Base-by-base conservation (phyloP, 2,797 vertebrate genomes). In the Cuniculus paca region DNA sequence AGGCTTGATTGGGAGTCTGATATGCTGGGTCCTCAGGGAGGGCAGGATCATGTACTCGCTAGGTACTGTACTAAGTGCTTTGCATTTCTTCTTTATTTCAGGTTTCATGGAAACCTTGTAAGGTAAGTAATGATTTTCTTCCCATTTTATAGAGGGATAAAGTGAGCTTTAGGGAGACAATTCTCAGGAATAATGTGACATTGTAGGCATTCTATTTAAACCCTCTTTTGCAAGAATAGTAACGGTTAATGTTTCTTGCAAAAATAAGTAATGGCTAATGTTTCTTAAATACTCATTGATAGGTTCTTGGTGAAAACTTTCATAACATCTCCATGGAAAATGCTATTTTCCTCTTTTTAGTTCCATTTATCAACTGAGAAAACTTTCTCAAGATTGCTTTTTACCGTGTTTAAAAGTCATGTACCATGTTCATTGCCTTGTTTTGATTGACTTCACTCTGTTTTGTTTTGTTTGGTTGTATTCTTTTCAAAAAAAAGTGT, bases 301-400 rank as follows among this genome's bases (percentile, higher is more conserved):
- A 61, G 52, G 16, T 22, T 83, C 77, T 63, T 77, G 1, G 7
- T 22, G 65, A 58, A 42, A 87, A 65, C 50, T 48, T 75, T 22
- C 56, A 34, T 13, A 56, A 39, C 34, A 50, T 79, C 45, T 75
- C 48, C 68, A 50, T 28, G 54, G 75, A 79, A 63, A 52, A 36
- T 89, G 58, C 24, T 52, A 6, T 19, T 60, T 24, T 61, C 34
- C 60, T 63, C 3, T 42, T 61, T 81, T 74, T 72, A 11, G 52
- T 8, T 93, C 61, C 24, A 11, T 54, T 68, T 63, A 34, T 39
- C 70, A 80, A 26, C 14, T 68, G 45, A 61, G 31, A 61, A 90
- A 54, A 20, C 34, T n/a, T 89, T 90, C 83, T 91, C 20, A 78
- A 90, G 63, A 68, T n/a, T n/a, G n/a, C n/a, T n/a, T n/a, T n/a